Conservation (phyloP, 1,140 invertebrate genomes). For the Papilio polyxenes region DNA sequence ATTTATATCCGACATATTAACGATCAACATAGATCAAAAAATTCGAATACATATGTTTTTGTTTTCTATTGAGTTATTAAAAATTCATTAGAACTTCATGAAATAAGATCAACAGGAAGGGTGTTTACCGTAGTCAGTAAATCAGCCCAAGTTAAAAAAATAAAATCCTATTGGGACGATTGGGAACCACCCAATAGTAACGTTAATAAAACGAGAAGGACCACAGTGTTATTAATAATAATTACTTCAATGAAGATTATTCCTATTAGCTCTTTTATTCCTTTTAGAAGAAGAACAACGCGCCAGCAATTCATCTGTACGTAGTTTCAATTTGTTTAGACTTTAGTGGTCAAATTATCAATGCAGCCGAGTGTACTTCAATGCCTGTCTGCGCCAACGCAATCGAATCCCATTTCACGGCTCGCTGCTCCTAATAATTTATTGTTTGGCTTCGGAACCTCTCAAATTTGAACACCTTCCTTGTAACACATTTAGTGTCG, state of each 20-base stretch:
- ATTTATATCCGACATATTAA: not conserved
- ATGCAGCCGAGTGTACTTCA: conserved; percentile 24
- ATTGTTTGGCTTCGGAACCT: conserved; percentile 51
- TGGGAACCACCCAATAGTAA: too few species aligned
- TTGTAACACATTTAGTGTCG: conserved; percentile 40
- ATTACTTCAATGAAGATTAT: too few species aligned
- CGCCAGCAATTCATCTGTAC: not conserved
- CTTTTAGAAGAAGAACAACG: not conserved
- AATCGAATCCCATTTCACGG: conserved; percentile 60
- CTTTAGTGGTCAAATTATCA: conserved; percentile 34
- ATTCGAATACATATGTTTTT: too few species aligned
- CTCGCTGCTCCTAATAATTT: conserved; percentile 62
- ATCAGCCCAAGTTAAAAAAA: too few species aligned
- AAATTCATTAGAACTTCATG: too few species aligned
- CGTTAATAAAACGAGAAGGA: too few species aligned
- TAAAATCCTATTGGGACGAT: too few species aligned
- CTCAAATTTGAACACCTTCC: conserved; percentile 56
- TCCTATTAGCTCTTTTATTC: too few species aligned
- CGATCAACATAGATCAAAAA: not conserved
- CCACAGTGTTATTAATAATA: too few species aligned
- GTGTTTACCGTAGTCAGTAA: too few species aligned
- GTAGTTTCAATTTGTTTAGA: not conserved
- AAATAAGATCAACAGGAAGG: too few species aligned
- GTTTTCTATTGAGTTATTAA: too few species aligned
- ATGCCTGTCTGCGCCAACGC: conserved; percentile 44